phyloP scores from a whole-genome alignment of 2,888 invertebrate species.

The Tenthredo amoena region DNA sequence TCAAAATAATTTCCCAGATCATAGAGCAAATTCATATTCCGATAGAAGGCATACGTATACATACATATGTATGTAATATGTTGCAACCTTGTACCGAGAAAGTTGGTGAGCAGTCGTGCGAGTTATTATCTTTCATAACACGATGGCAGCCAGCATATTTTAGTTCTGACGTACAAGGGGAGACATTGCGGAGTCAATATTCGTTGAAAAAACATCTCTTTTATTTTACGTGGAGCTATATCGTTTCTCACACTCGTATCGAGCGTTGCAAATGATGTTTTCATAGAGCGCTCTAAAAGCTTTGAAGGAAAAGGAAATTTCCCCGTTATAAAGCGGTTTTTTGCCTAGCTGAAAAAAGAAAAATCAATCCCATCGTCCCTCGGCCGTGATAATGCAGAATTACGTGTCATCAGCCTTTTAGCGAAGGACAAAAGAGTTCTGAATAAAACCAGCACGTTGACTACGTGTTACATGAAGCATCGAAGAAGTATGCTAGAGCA shows the following conservation, averaged over 20 bases:
- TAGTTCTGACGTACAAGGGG: not conserved
- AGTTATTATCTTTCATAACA: slow-evolving; percentile 38
- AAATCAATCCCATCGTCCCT: slow-evolving; percentile 31
- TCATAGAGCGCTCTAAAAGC: slow-evolving; percentile 45
- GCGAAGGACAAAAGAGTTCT: not conserved
- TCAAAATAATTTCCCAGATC: not conserved
- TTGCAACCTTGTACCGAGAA: not conserved
- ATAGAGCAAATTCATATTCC: not conserved
- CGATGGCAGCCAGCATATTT: slow-evolving; percentile 20
- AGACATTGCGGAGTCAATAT: slow-evolving; percentile 9
- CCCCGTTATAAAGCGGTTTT: slow-evolving; percentile 30
- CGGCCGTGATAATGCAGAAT: not conserved
- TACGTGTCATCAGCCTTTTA: not conserved
- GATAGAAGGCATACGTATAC: not conserved
- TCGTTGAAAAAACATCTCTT: slow-evolving; percentile 23
- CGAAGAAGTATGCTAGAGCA: not conserved
- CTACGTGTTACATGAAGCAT: not conserved
- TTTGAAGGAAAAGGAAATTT: slow-evolving; percentile 31
- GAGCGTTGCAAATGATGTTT: slow-evolving; percentile 28
- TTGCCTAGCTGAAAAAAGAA: not conserved
- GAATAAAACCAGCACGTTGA: not conserved
- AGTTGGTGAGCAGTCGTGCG: not conserved
- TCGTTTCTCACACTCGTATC: slow-evolving; percentile 20
- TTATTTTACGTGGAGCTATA: slow-evolving; percentile 9
- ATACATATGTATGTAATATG: not conserved